Evolutionary conservation across 2,888 invertebrate species (phyloP).

Genomic region (Ctenicera cuprea): DNA sequence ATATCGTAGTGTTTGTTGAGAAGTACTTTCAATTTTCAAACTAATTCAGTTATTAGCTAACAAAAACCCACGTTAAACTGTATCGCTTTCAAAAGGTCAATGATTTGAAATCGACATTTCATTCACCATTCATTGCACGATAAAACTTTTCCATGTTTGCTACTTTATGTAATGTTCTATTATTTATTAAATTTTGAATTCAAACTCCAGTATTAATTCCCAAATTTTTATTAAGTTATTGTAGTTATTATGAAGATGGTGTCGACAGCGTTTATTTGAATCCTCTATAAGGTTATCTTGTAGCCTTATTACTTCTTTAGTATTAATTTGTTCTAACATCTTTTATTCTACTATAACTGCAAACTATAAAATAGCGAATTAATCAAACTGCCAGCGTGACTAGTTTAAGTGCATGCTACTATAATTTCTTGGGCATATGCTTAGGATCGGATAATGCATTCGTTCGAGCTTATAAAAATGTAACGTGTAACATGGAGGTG

Average conservation of each 20-base stretch:
- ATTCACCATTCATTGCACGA: background rate
- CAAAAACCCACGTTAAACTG: constrained; percentile 26
- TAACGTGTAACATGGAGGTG: constrained; percentile 59
- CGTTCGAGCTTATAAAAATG: constrained; percentile 32
- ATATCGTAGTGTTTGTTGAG: background rate
- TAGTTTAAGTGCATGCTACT: constrained; percentile 34
- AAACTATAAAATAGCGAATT: constrained; percentile 17
- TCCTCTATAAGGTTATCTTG: background rate
- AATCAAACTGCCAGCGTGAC: constrained; percentile 30
- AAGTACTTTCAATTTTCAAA: constrained; percentile 24
- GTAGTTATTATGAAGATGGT: too few species aligned
- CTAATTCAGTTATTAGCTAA: constrained; percentile 18
- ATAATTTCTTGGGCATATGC: constrained; percentile 26
- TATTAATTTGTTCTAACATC: background rate
- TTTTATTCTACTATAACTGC: background rate
- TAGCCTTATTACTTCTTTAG: background rate
- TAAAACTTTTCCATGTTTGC: background rate
- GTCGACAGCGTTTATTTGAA: too few species aligned
- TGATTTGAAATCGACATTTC: constrained; percentile 24
- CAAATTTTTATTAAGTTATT: too few species aligned
- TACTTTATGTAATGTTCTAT: background rate
- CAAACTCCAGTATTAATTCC: too few species aligned
- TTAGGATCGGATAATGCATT: constrained; percentile 32
- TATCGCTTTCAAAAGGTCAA: constrained; percentile 21
- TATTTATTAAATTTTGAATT: too few species aligned